Conservation (phyloP, 1,140 invertebrate genomes). For the Venturia canescens region DNA sequence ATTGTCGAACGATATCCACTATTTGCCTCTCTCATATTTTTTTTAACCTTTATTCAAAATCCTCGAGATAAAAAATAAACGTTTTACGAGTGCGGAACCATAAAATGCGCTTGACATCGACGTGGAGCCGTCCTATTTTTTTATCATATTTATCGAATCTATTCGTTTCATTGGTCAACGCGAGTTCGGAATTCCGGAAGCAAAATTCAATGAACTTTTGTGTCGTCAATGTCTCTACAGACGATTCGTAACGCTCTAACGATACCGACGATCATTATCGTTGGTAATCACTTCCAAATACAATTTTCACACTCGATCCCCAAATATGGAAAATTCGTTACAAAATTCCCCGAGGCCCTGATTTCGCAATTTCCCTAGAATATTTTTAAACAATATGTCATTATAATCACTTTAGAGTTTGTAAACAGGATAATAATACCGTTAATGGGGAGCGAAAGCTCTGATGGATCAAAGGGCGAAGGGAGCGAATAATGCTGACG, state of each 20-base stretch:
- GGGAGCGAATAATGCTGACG: constrained; percentile 21
- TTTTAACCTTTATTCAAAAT: not conserved
- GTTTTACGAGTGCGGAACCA: too few species aligned
- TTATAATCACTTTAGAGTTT: not conserved
- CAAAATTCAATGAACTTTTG: too few species aligned
- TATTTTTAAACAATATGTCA: too few species aligned
- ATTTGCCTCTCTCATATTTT: not conserved
- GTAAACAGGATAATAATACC: not conserved
- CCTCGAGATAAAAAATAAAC: not conserved
- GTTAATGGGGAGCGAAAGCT: not conserved
- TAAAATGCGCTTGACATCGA: not conserved
- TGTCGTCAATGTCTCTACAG: too few species aligned
- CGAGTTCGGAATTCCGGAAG: too few species aligned
- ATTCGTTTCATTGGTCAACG: not conserved
- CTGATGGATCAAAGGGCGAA: not conserved
- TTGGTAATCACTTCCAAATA: too few species aligned
- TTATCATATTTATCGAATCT: not conserved
- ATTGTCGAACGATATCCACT: constrained; percentile 3
- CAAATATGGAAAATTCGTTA: too few species aligned
- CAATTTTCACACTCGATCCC: too few species aligned
- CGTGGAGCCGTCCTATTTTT: not conserved
- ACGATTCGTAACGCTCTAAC: too few species aligned
- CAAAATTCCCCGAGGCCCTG: too few species aligned
- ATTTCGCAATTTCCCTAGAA: too few species aligned
- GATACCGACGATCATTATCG: too few species aligned